Conservation (phyloP, 1,140 invertebrate genomes). For the Marisa cornuarietis region DNA sequence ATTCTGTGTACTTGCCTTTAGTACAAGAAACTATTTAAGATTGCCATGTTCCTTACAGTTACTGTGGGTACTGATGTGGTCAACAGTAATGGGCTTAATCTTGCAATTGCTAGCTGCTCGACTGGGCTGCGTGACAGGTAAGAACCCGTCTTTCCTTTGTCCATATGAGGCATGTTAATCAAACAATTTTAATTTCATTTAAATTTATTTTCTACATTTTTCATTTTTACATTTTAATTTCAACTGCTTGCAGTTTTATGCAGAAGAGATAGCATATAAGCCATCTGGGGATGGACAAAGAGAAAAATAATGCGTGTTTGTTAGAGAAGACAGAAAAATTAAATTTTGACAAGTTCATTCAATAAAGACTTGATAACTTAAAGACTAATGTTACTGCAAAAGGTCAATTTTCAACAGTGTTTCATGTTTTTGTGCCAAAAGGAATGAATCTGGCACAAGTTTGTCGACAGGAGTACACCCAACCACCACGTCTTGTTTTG, state of each 20-base stretch:
- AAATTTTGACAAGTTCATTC: neutral
- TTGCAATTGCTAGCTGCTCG: constrained; percentile 86
- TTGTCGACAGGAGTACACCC: constrained; percentile 80
- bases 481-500: constrained; percentile 78
- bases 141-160: neutral
- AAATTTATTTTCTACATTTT: too few species aligned
- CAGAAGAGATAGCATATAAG: neutral
- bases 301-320: neutral
- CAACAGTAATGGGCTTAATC: constrained; percentile 85
- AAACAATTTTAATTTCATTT: too few species aligned
- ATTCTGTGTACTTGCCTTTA: neutral
- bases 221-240: too few species aligned
- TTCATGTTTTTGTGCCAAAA: constrained; percentile 18
- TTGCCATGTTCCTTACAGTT: constrained; percentile 69
- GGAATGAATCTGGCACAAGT: constrained; percentile 61
- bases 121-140: constrained; percentile 84
- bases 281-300: neutral
- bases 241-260: neutral
- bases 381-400: neutral
- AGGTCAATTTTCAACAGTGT: neutral
- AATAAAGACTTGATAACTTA: neutral
- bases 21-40: neutral
- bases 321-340: neutral
- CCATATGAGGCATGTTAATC: neutral
- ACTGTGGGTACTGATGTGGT: constrained; percentile 86